Evolutionary conservation across 1,140 invertebrate genomes (phyloP).

Genomic region (Leptinotarsa lineolata): DNA sequence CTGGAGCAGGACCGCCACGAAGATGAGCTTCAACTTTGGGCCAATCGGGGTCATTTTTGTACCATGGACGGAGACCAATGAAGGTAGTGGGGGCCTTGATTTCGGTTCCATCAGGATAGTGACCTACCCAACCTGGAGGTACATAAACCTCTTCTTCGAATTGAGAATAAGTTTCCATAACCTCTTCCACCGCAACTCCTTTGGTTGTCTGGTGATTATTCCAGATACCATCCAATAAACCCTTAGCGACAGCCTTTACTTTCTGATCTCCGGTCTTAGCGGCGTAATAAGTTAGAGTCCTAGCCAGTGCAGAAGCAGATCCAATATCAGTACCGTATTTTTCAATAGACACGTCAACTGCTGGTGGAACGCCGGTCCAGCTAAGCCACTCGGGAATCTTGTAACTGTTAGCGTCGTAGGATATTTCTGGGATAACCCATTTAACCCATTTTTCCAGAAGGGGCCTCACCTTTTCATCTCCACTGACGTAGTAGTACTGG

Average conservation of each 20-base stretch:
- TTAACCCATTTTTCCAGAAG: slow-evolving; percentile 34
- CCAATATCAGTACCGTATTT: slow-evolving; percentile 31
- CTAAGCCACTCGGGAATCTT: slow-evolving; percentile 27
- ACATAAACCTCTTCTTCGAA: slow-evolving; percentile 36
- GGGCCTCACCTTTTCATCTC: slow-evolving; percentile 32
- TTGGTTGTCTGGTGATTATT: slow-evolving; percentile 20
- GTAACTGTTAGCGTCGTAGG: slow-evolving; percentile 26
- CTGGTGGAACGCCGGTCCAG: slow-evolving; percentile 35
- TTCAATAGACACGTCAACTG: slow-evolving; percentile 28
- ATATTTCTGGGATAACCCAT: slow-evolving; percentile 29
- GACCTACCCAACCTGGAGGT: slow-evolving; percentile 33
- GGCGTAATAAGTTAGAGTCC: slow-evolving; percentile 33
- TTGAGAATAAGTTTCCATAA: slow-evolving; percentile 19
- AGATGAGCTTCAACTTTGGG: slow-evolving; percentile 30
- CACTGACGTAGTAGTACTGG: slow-evolving; percentile 40
- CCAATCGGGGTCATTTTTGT: slow-evolving; percentile 35
- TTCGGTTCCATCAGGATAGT: slow-evolving; percentile 33
- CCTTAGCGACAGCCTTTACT: slow-evolving; percentile 29
- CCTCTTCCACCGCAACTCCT: slow-evolving; percentile 29
- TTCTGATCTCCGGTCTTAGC: slow-evolving; percentile 31
- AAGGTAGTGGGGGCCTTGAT: slow-evolving; percentile 25
- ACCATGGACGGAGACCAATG: slow-evolving; percentile 33
- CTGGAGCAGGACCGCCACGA: slow-evolving; percentile 30
- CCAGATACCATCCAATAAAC: slow-evolving; percentile 32
- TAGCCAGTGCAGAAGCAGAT: slow-evolving; percentile 29